Percentiles rank a stretch among this genome's conserved stretches.
These are phyloP conservation scores for Selenia dentaria DNA, from an alignment of 2,888 invertebrate genomes.

Conservation along the genomic window DNA sequence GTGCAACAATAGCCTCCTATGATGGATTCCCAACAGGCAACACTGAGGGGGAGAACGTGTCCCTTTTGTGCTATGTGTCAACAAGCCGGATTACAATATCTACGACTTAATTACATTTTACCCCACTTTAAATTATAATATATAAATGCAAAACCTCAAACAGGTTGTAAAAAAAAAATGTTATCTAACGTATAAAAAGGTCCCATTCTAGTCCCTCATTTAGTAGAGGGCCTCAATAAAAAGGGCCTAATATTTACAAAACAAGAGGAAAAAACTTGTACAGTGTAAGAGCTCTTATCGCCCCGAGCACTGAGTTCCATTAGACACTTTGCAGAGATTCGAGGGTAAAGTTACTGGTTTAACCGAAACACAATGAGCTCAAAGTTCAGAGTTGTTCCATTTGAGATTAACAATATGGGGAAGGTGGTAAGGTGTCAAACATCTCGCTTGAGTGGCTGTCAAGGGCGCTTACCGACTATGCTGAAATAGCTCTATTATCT, in stretches of 20 bases:
- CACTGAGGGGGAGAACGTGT: slow-evolving; percentile 38
- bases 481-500: slow-evolving; percentile 18
- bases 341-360: slow-evolving; percentile 60
- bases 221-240: slow-evolving; percentile 10
- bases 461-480: slow-evolving; percentile 33
- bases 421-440: slow-evolving; percentile 45
- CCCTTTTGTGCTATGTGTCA: slow-evolving; percentile 52
- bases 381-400: slow-evolving; percentile 31
- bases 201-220: slow-evolving; percentile 20
- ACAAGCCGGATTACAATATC: slow-evolving; percentile 57
- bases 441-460: slow-evolving; percentile 36
- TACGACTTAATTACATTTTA: slow-evolving; percentile 39
- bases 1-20: slow-evolving; percentile 26
- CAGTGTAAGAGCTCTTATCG: slow-evolving; percentile 71
- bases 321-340: slow-evolving; percentile 75
- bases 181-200: slow-evolving; percentile 8
- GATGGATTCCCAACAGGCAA: slow-evolving; percentile 30
- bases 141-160: slow-evolving; percentile 21
- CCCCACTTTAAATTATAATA: slow-evolving; percentile 32
- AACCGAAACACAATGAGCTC: slow-evolving; percentile 53
- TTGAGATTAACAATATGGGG: slow-evolving; percentile 39
- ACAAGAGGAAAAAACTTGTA: slow-evolving; percentile 67
- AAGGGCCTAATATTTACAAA: slow-evolving; percentile 59
- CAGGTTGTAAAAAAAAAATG: slow-evolving; percentile 7
- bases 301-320: slow-evolving; percentile 67